Percentiles rank a stretch among this genome's conserved stretches.
phyloP scores from a whole-genome alignment of 2,113 vertebrate species.

The Cyanoderma ruficeps region DNA sequence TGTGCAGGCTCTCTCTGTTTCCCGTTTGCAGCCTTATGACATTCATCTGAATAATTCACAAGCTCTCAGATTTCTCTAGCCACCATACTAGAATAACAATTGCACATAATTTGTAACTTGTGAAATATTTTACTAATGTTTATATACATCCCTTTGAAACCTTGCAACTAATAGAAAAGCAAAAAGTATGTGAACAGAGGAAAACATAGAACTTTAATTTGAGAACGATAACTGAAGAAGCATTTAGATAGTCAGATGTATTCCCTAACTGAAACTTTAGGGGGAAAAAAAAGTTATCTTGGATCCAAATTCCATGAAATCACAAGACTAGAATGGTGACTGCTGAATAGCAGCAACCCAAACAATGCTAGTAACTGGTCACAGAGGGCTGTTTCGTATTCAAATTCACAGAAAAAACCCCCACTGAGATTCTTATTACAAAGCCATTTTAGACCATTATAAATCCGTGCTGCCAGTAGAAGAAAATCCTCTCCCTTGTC shows the following conservation, averaged over 20 bases:
- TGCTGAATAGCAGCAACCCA: neutral
- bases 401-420: neutral
- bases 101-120: neutral
- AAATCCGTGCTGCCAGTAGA: neutral
- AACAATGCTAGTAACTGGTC: neutral
- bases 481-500: neutral
- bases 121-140: neutral
- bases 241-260: neutral
- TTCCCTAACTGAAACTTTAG: neutral
- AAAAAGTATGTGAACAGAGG: neutral
- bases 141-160: neutral
- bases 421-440: neutral
- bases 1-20: neutral
- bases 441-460: neutral
- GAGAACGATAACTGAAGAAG: neutral
- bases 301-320: neutral
- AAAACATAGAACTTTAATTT: neutral
- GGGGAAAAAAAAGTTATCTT: neutral
- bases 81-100: neutral
- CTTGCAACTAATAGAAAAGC: neutral
- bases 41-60: conserved; percentile 45
- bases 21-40: neutral
- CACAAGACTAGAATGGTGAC: neutral
- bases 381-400: neutral
- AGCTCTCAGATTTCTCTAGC: conserved; percentile 22